Base-by-base conservation (phyloP, 2,113 vertebrate genomes). In the Nibea coibor region DNA sequence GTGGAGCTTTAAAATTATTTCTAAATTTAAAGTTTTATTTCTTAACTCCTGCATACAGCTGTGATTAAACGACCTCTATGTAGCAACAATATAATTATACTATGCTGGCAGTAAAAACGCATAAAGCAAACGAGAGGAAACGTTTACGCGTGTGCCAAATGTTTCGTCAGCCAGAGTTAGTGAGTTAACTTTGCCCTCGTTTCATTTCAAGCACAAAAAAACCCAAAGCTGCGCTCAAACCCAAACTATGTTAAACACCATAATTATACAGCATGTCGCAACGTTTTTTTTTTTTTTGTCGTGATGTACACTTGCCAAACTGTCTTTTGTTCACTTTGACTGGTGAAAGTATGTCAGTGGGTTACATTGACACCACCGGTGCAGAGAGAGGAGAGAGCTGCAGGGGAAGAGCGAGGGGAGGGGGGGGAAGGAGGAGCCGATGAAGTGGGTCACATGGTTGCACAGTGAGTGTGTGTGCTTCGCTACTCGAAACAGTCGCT, bases 301-400 rank as follows among this genome's bases (percentile, higher is more conserved):
- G 8, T 35, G 7, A 8, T 45, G 43, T 3, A 45, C 43, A 14
- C 10, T 53, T 12, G 54, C 42, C 58, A 42, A 35, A 5, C 17
- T 20, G 70, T 71, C 79, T 74, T 74, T 74, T 45, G 78, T 70
- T 81, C 78, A 54, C 58, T 88, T 39, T 66, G 63, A 75, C 22
- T 35, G 54, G 71, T 86, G 87, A 91, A 95, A 96, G 90, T 95
- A 91, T 96, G 96, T 95, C 95, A 95, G 94, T 95, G 93, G 95
- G 95, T 95, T 94, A 95, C 88, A 75, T 77, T 68, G 89, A 87
- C 89, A 85, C 71, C 89, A 85, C 69, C 76, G 56, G 65, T 10
- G 85, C 71, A 35, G 35, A 8, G 35, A 26, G 24, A 26, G 24
- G 4, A 35, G 35, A 53, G 50, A 72, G 71, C 78, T 63, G 81